phyloP scores from a whole-genome alignment of 2,797 vertebrate species.

The Heterohyrax brucei region DNA sequence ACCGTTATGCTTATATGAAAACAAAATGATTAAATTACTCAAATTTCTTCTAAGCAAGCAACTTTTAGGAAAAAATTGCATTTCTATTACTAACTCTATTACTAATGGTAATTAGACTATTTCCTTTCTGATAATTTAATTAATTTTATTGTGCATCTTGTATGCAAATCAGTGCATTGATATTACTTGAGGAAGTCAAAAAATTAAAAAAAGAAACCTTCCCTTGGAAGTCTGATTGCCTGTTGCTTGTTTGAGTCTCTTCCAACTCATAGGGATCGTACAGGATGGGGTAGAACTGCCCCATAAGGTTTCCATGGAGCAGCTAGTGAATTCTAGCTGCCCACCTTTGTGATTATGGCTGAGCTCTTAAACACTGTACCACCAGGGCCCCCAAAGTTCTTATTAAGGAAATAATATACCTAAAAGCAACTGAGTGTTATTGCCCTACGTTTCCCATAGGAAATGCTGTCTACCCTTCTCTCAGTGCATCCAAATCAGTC shows the following conservation, averaged over 20 bases:
- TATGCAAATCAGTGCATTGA: not conserved
- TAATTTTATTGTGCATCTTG: not conserved
- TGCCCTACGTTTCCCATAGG: not conserved
- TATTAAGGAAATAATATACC: not conserved
- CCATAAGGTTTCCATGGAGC: too few species aligned
- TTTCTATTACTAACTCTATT: slow-evolving; percentile 40
- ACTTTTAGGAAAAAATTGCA: slow-evolving; percentile 2
- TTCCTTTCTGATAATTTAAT: not conserved
- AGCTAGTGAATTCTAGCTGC: too few species aligned
- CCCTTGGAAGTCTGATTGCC: not conserved
- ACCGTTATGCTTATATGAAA: slow-evolving; percentile 50
- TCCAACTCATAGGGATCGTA: too few species aligned
- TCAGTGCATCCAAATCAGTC: not conserved
- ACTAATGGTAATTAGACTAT: slow-evolving; percentile 44
- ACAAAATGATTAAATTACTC: slow-evolving; percentile 31
- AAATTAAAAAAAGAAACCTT: slow-evolving; percentile 24
- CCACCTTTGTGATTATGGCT: too few species aligned
- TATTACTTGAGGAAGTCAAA: not conserved
- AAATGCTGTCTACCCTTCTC: not conserved
- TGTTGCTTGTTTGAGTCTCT: too few species aligned
- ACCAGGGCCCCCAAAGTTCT: not conserved
- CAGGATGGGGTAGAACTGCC: too few species aligned
- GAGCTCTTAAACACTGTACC: too few species aligned
- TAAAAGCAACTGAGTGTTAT: not conserved
- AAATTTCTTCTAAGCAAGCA: slow-evolving; percentile 36